Evolutionary conservation across 2,113 vertebrate genomes (phyloP), one percentile per base, ranked within the genome.

Genomic region (Aleadryas rufinucha): DNA sequence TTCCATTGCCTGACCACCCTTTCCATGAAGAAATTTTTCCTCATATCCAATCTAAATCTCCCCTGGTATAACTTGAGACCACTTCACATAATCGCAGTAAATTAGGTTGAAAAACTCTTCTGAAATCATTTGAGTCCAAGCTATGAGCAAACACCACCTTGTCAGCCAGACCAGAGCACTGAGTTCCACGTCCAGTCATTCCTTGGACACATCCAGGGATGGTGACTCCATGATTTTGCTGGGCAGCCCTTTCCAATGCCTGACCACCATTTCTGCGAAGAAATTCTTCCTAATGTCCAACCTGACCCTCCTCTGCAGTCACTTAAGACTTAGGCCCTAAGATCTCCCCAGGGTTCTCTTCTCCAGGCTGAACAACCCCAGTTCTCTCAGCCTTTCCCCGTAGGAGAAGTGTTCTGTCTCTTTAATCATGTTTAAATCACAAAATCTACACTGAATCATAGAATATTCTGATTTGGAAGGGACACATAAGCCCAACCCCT

Each of bases 181-280:
- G 56, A 57, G 33, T 35, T n/a, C 21, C n/a, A 59, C 2, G 0
- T 30, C 11, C 42, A 30, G 54, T 59, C 19, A 5, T 75, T 75
- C n/a, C 20, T 17, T 59, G 42, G 6, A 59, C 20, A 30, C 27
- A 12, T 74, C 19, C 52, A 37, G 50, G 37, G 13, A 30, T 59
- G 28, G 9, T 1, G 65, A 26, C 37, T 59, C 45, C n/a, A 42
- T 0, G 0, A 7, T 9, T 10, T 66, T 28, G 14, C 20, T 75
- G n/a, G 24, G 9, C 7, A 68, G n/a, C 30, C 39, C 33, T 4
- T 60, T 83, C 39, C 44, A 60, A 11, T 53, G 16, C 30, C 60
- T n/a, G n/a, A 47, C 39, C 20, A n/a, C 5, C 9, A 30, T 2
- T 75, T 54, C 33, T 19, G 10, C 22, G 30, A 60, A 53, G 11